Base-by-base conservation (phyloP, 2,888 invertebrate genomes). In the Ormyrus nitidulus region DNA sequence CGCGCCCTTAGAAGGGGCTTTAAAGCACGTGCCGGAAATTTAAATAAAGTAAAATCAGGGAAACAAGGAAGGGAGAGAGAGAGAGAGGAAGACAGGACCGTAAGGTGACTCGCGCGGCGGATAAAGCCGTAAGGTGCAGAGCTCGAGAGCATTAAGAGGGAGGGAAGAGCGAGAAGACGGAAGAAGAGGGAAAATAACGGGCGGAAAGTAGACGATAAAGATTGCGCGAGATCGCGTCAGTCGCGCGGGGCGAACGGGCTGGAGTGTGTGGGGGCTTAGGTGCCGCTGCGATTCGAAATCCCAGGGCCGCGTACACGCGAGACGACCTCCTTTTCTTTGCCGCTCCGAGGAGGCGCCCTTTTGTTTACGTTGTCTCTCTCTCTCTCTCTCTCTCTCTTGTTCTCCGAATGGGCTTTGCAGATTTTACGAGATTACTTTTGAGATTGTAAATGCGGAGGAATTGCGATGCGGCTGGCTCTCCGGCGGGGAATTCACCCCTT, bases 401-500 rank as follows among this genome's bases (percentile, higher is more conserved):
- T 48, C 70, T 46, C 13, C 62, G 53, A 64, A 54, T 46, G 73
- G n/a, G 73, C 65, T 64, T 56, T 65, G 73, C 73, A 54, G 65
- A 65, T 73, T 73, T 73, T 65, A 73, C 73, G 73, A 73, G 64
- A 56, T 73, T 73, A 53, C 61, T 71, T 59, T 71, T 61, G 71
- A 10, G 59, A 71, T 59, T 51, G 49, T 59, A 59, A 59, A 19
- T 19, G 19, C 19, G 19, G 19, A 19, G 19, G 19, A 19, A 19
- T 19, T 19, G 19, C 19, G 2, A 19, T 19, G 19, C 19, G 19
- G 19, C 19, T 19, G 19, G 1, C 19, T 19, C 19, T 19, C 19
- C 19, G 19, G 19, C 19, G 19, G 19, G 19, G 19, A 19, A 19
- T 19, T 19, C 19, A 2, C 19, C 19, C 19, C 19, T 19, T 19